Conservation (phyloP, 2,797 vertebrate genomes). For the Sebastolobus altivelis region DNA sequence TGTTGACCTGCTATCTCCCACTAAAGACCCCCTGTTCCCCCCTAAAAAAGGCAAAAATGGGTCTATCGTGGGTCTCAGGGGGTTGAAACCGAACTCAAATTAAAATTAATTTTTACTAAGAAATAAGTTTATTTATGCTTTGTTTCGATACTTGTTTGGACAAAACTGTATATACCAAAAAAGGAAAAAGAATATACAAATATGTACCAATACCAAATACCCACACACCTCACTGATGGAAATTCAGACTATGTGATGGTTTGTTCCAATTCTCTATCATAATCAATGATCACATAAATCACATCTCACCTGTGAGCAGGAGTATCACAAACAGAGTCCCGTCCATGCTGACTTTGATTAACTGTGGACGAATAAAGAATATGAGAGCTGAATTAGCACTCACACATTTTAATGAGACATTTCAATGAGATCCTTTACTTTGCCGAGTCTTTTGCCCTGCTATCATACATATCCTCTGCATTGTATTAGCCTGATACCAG, state of each 20-base stretch:
- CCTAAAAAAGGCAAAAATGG: too few species aligned
- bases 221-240: background rate
- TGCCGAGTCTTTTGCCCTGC: background rate
- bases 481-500: too few species aligned
- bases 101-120: background rate
- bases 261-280: background rate
- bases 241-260: background rate
- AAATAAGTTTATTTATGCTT: background rate
- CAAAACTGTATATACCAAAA: background rate
- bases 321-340: background rate
- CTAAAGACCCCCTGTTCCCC: too few species aligned
- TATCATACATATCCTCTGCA: too few species aligned
- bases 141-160: background rate
- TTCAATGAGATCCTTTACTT: background rate
- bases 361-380: slow-evolving; percentile 1
- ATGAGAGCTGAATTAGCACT: background rate
- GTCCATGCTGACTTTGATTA: slow-evolving; percentile 11
- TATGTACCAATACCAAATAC: background rate
- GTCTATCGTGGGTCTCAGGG: too few species aligned
- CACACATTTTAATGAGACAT: background rate
- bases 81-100: too few species aligned
- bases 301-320: slow-evolving; percentile 39
- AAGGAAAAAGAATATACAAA: background rate
- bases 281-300: background rate
- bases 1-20: too few species aligned